phyloP scores from a whole-genome alignment of 2,113 vertebrate species.

The Pomatostomus ruficeps region DNA sequence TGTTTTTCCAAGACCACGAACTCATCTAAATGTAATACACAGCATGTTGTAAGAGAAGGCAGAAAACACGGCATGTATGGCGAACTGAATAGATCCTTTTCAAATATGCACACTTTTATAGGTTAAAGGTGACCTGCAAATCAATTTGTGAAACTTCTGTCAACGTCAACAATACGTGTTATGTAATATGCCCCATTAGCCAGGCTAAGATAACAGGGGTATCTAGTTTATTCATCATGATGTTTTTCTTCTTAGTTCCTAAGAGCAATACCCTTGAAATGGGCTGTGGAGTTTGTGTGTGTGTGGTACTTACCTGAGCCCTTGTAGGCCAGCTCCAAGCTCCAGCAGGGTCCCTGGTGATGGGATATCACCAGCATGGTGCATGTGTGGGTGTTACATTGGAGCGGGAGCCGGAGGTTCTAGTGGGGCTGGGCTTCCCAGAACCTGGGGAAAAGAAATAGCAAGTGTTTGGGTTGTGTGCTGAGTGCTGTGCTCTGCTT shows the following conservation, averaged over 20 bases:
- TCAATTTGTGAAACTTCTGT: conserved; percentile 43
- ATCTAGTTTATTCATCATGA: neutral
- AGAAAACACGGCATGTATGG: neutral
- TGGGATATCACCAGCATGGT: conserved; percentile 61
- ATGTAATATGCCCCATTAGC: conserved; percentile 8
- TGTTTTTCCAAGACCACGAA: neutral
- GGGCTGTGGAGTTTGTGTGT: neutral
- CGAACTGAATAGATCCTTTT: neutral
- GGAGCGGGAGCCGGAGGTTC: conserved; percentile 63
- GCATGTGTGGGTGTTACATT: conserved; percentile 34
- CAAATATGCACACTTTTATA: neutral
- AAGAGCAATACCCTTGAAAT: neutral
- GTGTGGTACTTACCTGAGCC: conserved; percentile 57
- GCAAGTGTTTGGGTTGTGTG: conserved; percentile 33
- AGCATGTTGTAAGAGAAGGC: neutral
- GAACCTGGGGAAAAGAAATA: conserved; percentile 60
- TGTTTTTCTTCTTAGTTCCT: neutral
- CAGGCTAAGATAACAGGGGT: conserved; percentile 54
- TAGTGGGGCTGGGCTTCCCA: conserved; percentile 55
- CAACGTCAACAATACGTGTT: neutral
- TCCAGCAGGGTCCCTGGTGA: conserved; percentile 66
- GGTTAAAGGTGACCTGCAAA: conserved; percentile 67
- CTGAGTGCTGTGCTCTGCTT: conserved; percentile 17
- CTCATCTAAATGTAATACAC: neutral
- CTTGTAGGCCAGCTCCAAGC: conserved; percentile 64